Evolutionary conservation across 2,113 vertebrate species (phyloP).

Genomic region (Pygoscelis adeliae): DNA sequence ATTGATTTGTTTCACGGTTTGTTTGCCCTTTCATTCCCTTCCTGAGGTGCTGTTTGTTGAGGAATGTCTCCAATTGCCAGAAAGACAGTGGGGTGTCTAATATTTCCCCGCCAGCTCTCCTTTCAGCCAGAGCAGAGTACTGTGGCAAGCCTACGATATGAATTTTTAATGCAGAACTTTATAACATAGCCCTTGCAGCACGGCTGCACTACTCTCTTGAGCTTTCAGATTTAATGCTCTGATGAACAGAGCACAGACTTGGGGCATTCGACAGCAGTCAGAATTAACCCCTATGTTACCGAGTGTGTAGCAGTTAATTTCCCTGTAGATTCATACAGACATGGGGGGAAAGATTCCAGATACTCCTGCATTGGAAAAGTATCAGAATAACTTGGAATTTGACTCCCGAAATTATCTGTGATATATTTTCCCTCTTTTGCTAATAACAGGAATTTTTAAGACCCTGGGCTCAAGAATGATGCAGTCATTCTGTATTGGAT

Average conservation of each 20-base stretch:
- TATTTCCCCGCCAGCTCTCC: conserved; percentile 78
- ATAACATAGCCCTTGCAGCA: conserved; percentile 80
- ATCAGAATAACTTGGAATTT: neutral
- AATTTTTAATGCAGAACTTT: conserved; percentile 95
- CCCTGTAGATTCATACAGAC: conserved; percentile 33
- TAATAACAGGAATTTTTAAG: neutral
- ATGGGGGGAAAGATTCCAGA: neutral
- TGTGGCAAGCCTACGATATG: conserved; percentile 84
- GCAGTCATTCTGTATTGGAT: neutral
- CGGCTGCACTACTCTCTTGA: conserved; percentile 78
- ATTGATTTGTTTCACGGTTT: conserved; percentile 85
- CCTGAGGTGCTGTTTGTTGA: conserved; percentile 79
- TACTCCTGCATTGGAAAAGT: neutral
- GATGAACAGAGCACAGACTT: conserved; percentile 78
- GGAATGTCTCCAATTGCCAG: conserved; percentile 84
- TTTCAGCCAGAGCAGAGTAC: conserved; percentile 79
- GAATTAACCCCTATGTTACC: conserved; percentile 77
- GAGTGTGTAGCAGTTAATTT: neutral
- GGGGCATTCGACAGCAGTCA: conserved; percentile 66
- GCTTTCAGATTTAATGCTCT: conserved; percentile 84
- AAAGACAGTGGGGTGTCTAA: conserved; percentile 79
- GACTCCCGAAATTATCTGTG: neutral
- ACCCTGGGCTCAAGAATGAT: neutral
- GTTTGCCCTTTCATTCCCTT: conserved; percentile 79
- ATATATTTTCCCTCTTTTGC: neutral